A percentile compares a stretch with the other conserved stretches of the same genome.
These are phyloP conservation scores for Portevinia maculata DNA, from an alignment of 2,888 invertebrate genomes.

Conservation along the genomic window DNA sequence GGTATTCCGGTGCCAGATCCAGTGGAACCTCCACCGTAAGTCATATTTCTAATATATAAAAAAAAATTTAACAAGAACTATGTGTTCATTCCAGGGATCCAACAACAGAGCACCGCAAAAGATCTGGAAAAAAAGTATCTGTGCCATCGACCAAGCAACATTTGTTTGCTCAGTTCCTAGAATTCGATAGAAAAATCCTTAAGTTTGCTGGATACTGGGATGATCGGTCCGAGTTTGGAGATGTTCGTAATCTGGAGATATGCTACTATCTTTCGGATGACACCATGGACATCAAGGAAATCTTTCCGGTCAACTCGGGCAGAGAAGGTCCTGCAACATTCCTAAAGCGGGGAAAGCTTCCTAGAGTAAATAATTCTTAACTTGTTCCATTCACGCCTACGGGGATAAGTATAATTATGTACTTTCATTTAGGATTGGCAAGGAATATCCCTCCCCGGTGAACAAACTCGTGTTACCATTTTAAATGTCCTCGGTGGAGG, in stretches of 20 bases:
- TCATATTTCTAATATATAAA: too few species aligned
- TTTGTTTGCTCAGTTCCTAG: conserved; percentile 91
- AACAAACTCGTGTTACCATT: conserved; percentile 83
- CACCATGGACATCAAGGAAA: conserved; percentile 94
- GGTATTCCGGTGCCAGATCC: conserved; percentile 93
- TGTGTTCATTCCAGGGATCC: too few species aligned
- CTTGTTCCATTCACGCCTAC: too few species aligned
- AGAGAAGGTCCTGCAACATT: conserved; percentile 89
- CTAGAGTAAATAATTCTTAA: conserved; percentile 85
- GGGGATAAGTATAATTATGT: not conserved
- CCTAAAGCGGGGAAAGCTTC: conserved; percentile 89
- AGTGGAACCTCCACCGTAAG: conserved; percentile 84
- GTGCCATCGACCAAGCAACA: conserved; percentile 83
- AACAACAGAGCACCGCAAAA: conserved; percentile 83
- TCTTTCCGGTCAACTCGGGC: conserved; percentile 87
- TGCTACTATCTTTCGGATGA: conserved; percentile 94
- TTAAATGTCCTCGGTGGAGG: conserved; percentile 86
- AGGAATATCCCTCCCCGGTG: conserved; percentile 83
- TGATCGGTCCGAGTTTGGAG: conserved; percentile 91
- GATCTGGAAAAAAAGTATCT: conserved; percentile 76
- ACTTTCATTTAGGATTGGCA: conserved; percentile 61
- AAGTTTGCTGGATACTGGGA: conserved; percentile 96
- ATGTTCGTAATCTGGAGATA: conserved; percentile 90
- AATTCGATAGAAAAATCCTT: conserved; percentile 89
- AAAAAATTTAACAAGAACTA: too few species aligned